These are phyloP conservation scores for Spizaetus ornatus DNA, from an alignment of 2,113 vertebrate genomes.

Conservation along the genomic window DNA sequence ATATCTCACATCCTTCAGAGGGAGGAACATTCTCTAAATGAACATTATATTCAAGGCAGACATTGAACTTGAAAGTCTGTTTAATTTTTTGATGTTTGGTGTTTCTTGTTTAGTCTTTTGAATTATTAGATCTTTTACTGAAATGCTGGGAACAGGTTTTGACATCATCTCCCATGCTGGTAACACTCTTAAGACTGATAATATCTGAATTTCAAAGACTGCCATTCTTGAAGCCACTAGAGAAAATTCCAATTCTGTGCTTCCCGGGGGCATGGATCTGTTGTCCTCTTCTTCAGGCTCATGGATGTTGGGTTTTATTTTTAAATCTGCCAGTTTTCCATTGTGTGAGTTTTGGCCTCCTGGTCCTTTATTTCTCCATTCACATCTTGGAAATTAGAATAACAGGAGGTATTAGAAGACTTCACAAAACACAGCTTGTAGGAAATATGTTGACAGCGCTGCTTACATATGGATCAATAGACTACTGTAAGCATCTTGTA, in stretches of 20 bases:
- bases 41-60: not conserved
- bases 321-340: not conserved
- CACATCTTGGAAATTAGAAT: not conserved
- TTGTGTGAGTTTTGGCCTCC: not conserved
- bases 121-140: slow-evolving; percentile 46
- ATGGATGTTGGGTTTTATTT: not conserved
- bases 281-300: not conserved
- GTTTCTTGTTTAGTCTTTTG: slow-evolving; percentile 47
- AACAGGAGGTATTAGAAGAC: not conserved
- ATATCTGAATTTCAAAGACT: slow-evolving; percentile 9
- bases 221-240: not conserved
- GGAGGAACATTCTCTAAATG: not conserved
- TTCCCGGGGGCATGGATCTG: not conserved
- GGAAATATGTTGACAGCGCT: not conserved
- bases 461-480: not conserved
- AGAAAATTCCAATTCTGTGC: not conserved
- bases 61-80: slow-evolving; percentile 12
- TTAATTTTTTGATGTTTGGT: slow-evolving; percentile 15
- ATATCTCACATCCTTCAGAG: slow-evolving; percentile 39
- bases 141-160: slow-evolving; percentile 10
- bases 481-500: not conserved
- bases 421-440: not conserved
- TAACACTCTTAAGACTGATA: not conserved
- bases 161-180: not conserved
- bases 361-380: not conserved